A percentile compares a stretch with the other conserved stretches of the same genome.
Conservation (phyloP, 2,113 vertebrate species). For the Sceloporus tristichus region DNA sequence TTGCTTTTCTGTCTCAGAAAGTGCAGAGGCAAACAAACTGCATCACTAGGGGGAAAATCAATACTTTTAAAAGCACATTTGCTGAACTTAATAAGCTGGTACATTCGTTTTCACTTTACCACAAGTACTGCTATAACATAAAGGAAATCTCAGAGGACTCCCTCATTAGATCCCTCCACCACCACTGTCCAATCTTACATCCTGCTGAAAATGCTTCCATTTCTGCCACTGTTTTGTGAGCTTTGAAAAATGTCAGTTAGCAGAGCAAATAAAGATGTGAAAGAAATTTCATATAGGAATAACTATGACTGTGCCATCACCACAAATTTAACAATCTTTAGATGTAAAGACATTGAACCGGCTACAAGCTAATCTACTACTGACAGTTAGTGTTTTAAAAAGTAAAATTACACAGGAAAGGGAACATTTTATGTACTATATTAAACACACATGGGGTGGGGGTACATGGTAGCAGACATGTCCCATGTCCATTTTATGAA, state of each 20-base stretch:
- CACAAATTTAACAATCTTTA: background rate
- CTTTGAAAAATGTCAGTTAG: background rate
- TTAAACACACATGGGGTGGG: background rate
- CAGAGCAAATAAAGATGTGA: background rate
- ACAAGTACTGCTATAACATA: background rate
- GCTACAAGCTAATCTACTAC: background rate
- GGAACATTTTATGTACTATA: background rate
- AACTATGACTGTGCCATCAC: background rate
- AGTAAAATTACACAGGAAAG: background rate
- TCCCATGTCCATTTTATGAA: background rate
- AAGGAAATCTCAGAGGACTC: slow-evolving; percentile 1
- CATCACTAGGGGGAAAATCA: slow-evolving; percentile 13
- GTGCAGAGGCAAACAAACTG: slow-evolving; percentile 11
- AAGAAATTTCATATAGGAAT: background rate
- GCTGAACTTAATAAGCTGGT: slow-evolving; percentile 25
- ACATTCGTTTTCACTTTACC: slow-evolving; percentile 16
- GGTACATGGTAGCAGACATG: background rate
- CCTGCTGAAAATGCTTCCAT: background rate
- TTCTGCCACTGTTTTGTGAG: background rate
- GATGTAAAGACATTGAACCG: background rate
- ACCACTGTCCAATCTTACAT: background rate
- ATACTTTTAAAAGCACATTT: slow-evolving; percentile 36
- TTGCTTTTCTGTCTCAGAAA: slow-evolving; percentile 18
- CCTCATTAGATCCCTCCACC: background rate
- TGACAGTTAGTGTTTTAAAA: background rate